These are phyloP conservation scores for Pantherophis vulpinus DNA, from an alignment of 2,797 vertebrate species.

Conservation along the genomic window DNA sequence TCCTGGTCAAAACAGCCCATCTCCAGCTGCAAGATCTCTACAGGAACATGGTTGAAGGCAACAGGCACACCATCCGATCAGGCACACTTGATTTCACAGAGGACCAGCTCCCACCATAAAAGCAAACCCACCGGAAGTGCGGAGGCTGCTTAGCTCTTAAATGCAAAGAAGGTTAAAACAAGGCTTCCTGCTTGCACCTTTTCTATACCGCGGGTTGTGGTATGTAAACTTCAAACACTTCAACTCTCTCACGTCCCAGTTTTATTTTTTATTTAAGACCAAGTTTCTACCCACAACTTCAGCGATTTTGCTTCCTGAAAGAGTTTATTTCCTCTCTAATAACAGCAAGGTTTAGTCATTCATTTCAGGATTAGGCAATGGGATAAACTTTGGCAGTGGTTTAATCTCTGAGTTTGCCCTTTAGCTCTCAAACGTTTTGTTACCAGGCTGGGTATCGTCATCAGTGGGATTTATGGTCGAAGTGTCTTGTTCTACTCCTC, in stretches of 20 bases:
- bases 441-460: neutral
- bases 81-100: constrained; percentile 10
- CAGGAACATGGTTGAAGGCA: constrained; percentile 50
- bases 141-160: neutral
- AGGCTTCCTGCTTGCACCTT: constrained; percentile 28
- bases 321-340: neutral
- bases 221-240: neutral
- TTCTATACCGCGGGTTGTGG: constrained; percentile 14
- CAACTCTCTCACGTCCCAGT: neutral
- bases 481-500: neutral
- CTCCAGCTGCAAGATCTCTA: neutral
- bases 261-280: constrained; percentile 6
- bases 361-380: neutral
- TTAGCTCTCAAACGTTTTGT: neutral
- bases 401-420: neutral
- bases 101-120: constrained; percentile 20
- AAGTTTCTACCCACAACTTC: neutral
- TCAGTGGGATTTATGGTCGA: neutral
- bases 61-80: neutral
- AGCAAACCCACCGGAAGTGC: constrained; percentile 31
- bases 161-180: neutral
- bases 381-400: neutral
- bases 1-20: constrained; percentile 31
- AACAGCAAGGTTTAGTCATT: neutral
- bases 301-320: neutral